A percentile compares a stretch with the other conserved stretches of the same genome.
Evolutionary conservation across 92 coral and sea anemone genomes (phyloP).

Genomic region (Nematostella vectensis): DNA sequence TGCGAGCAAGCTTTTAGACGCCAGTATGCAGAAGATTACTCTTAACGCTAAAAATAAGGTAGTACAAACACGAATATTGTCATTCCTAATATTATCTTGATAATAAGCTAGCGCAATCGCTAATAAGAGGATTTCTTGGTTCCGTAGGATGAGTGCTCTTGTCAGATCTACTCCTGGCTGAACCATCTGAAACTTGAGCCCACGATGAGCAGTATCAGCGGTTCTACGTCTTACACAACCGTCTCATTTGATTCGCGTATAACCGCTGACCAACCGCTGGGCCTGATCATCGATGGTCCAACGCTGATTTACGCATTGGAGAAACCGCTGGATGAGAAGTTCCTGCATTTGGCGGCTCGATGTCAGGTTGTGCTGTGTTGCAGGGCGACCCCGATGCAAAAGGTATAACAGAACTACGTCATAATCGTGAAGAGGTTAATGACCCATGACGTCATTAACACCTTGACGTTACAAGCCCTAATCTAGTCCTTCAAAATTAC

Average conservation of each 20-base stretch:
- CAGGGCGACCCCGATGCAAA: slow-evolving; percentile 95
- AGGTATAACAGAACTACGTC: slow-evolving; percentile 46
- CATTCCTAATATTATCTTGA: neutral
- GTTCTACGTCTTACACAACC: slow-evolving; percentile 33
- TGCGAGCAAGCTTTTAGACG: slow-evolving; percentile 76
- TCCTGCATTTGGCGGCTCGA: slow-evolving; percentile 66
- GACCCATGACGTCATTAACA: neutral
- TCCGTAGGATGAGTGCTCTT: slow-evolving; percentile 70
- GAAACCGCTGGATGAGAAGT: slow-evolving; percentile 64
- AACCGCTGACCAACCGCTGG: slow-evolving; percentile 26
- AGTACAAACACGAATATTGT: slow-evolving; percentile 1
- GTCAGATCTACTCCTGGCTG: slow-evolving; percentile 77
- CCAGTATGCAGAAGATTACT: slow-evolving; percentile 71
- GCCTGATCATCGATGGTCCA: slow-evolving; percentile 86
- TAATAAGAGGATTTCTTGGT: neutral
- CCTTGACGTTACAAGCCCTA: too few relatives aligned
- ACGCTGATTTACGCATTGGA: slow-evolving; percentile 81
- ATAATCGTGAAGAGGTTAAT: too few relatives aligned
- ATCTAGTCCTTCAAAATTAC: too few relatives aligned
- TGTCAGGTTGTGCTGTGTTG: slow-evolving; percentile 97
- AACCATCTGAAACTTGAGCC: slow-evolving; percentile 32
- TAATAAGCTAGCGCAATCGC: neutral
- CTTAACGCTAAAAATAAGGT: slow-evolving; percentile 86
- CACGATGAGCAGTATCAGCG: slow-evolving; percentile 6
- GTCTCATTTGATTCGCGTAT: slow-evolving; percentile 27